Base-by-base conservation (phyloP, 2,797 vertebrate genomes). In the Hozukius guyotensis region DNA sequence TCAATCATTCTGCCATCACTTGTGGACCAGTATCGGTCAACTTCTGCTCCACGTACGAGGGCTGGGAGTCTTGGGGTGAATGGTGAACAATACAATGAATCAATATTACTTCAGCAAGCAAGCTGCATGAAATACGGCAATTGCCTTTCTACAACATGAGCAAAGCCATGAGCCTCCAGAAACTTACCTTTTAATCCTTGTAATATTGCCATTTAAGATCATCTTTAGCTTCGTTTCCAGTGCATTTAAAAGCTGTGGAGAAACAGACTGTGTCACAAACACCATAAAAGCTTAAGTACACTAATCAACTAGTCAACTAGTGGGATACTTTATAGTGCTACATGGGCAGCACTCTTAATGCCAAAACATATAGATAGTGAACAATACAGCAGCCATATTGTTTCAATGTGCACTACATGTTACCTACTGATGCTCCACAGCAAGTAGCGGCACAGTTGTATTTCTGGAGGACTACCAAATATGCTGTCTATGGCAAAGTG, bases 11-110 rank as follows among this genome's bases (percentile, higher is more conserved):
- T 96, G 24, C 97, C 98, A 20, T 99, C 98, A 18, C 97, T 97
- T 60, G 98, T 98, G 62, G 98, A 98, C 98, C 97, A 99, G 88
- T 99, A 99, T 72, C 97, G 94, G 78, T 99, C 98, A 4, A 99
- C 96, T 72, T 95, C 89, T 7, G 95, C 97, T 74, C 98, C 98
- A 89, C 98, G 96, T 81, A 95, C 83, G 60, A 99, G 93, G 8
- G 97, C 94, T 73, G 98, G 98, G 63, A 99, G 96, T 80, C 98
- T 99, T 57, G 1, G 18, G 24, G 14, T 62, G 27, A 66, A 74
- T 0, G 7, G 9, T n/a, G 11, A 38, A 81, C 5, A 18, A 67
- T 1, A 53, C 7, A 5, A 0, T 25, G 10, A n/a, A 59, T 71
- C 9, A 70, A 38, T 53, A 25, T 61, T 8, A 81, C 6, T 38